Percentiles rank a stretch among this genome's conserved stretches.
phyloP scores from a whole-genome alignment of 1,140 invertebrate genomes.

The Glossosoma conforme region DNA sequence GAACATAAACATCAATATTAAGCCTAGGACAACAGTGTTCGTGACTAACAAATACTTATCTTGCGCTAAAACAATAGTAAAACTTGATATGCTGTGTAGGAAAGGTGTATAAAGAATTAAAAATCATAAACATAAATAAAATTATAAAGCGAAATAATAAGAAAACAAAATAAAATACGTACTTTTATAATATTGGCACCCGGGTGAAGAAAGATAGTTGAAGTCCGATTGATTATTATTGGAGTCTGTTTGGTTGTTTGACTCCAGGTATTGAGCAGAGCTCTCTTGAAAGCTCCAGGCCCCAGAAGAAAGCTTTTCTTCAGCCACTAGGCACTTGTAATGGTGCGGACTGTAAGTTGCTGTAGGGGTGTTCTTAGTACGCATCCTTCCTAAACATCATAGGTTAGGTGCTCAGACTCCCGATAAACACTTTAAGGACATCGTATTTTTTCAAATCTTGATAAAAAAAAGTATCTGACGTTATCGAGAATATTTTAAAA shows the following conservation, averaged over 20 bases:
- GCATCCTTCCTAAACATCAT: constrained; percentile 25
- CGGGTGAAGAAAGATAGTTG: constrained; percentile 5
- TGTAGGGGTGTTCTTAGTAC: constrained; percentile 30
- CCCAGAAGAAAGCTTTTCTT: no score
- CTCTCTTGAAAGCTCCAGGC: no score
- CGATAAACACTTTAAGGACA: background rate
- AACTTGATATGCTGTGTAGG: background rate
- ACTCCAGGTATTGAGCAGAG: background rate
- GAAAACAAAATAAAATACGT: constrained; percentile 25
- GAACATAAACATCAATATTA: no score
- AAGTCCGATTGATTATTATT: constrained; percentile 28
- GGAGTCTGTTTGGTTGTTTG: constrained; percentile 18
- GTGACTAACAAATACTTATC: no score
- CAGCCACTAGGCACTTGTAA: no score
- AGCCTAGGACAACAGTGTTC: no score
- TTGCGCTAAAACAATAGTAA: no score
- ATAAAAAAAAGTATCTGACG: constrained; percentile 2
- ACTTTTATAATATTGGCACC: constrained; percentile 24
- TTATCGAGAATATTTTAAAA: background rate
- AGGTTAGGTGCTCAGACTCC: background rate
- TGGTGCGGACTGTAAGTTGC: constrained; percentile 22
- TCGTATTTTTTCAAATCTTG: background rate
- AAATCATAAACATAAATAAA: constrained; percentile 20
- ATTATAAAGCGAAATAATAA: constrained; percentile 13
- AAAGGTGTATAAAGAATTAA: constrained; percentile 5